phyloP scores from a whole-genome alignment of 2,888 invertebrate genomes.

The Leucoptera coffeella region DNA sequence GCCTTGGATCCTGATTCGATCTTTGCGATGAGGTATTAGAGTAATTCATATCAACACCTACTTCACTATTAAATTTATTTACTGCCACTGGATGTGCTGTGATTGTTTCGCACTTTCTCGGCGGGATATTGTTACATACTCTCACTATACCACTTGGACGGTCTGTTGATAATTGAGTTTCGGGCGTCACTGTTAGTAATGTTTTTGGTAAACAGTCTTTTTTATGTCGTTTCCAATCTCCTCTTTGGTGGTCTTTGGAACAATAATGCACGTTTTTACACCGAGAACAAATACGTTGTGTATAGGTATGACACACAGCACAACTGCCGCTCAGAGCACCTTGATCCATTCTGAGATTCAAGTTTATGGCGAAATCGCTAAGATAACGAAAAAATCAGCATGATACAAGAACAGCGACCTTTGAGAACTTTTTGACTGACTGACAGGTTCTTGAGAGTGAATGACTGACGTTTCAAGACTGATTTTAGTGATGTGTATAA shows the following conservation, averaged over 20 bases:
- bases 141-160: constrained; percentile 4
- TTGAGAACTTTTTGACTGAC: too few relatives aligned
- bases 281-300: constrained; percentile 65
- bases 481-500: too few relatives aligned
- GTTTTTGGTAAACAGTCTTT: constrained; percentile 46
- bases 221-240: constrained; percentile 75
- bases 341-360: constrained; percentile 49
- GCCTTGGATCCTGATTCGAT: constrained; percentile 8
- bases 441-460: too few relatives aligned
- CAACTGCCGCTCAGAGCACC: constrained; percentile 42
- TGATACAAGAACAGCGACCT: too few relatives aligned
- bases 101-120: constrained; percentile 12
- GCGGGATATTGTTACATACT: constrained; percentile 7
- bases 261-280: constrained; percentile 74
- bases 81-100: constrained; percentile 19
- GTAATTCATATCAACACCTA: constrained; percentile 19
- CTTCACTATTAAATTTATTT: constrained; percentile 21
- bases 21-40: constrained; percentile 19
- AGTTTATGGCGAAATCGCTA: too few relatives aligned
- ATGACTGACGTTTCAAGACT: too few relatives aligned
- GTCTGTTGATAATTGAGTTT: constrained; percentile 12
- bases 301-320: constrained; percentile 57
- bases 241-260: constrained; percentile 70
- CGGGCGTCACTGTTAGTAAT: constrained; percentile 26
- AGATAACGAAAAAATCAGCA: too few relatives aligned